phyloP scores from a whole-genome alignment of 2,797 vertebrate genomes.

The Hypotaenidia philippensis region DNA sequence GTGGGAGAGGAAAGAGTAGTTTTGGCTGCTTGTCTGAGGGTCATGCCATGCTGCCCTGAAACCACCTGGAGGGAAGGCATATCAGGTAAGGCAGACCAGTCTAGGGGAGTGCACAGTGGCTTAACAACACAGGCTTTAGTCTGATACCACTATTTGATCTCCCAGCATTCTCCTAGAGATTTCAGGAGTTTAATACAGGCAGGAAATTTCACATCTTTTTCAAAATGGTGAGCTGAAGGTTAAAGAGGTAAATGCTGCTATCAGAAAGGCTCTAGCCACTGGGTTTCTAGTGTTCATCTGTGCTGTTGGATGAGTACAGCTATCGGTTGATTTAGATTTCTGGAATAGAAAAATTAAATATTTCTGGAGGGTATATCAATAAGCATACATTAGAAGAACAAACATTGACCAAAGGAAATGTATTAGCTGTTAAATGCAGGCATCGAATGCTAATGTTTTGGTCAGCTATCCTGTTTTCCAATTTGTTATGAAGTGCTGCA shows the following conservation, averaged over 20 bases:
- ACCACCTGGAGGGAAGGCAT: not conserved
- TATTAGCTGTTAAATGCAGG: not conserved
- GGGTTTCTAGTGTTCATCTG: not conserved
- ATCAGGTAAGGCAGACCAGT: not conserved
- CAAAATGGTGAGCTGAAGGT: not conserved
- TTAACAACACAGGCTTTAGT: not conserved
- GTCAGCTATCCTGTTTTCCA: not conserved
- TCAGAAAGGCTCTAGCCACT: not conserved
- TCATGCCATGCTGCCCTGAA: accelerated
- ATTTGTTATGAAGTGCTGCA: not conserved
- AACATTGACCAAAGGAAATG: not conserved
- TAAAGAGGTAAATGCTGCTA: not conserved
- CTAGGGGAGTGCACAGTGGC: accelerated
- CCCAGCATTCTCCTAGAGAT: not conserved
- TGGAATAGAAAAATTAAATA: not conserved
- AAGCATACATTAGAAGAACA: not conserved
- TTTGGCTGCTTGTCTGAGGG: not conserved
- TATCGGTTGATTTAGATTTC: not conserved
- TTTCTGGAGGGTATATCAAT: not conserved
- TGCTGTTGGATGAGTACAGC: not conserved
- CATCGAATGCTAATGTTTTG: not conserved
- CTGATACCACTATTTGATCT: not conserved
- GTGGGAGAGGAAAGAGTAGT: not conserved
- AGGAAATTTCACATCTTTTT: not conserved
- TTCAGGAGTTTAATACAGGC: not conserved